Evolutionary conservation across 2,888 invertebrate genomes (phyloP).

Genomic region (Tholera decimalis): DNA sequence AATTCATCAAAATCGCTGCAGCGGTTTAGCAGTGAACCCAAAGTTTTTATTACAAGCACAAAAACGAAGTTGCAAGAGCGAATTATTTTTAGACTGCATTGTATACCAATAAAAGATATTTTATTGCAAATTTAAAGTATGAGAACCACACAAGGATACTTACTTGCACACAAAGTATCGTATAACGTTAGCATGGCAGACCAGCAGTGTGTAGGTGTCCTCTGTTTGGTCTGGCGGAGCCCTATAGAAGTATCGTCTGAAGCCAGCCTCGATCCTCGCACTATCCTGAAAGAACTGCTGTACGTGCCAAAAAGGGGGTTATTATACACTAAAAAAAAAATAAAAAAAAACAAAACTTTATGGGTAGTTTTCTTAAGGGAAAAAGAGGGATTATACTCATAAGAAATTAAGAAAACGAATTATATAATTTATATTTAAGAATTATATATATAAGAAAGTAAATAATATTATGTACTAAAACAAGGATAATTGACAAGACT

Average conservation of each 20-base stretch:
- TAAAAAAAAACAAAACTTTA: slow-evolving; percentile 8
- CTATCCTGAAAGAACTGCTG: slow-evolving; percentile 98
- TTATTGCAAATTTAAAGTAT: not conserved
- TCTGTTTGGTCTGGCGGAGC: slow-evolving; percentile 95
- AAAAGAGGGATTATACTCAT: too few relatives aligned
- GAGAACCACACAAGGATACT: slow-evolving; percentile 64
- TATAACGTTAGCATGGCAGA: slow-evolving; percentile 99
- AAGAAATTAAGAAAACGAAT: too few relatives aligned
- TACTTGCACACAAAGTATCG: slow-evolving; percentile 98
- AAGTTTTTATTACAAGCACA: not conserved
- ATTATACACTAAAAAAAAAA: slow-evolving; percentile 65
- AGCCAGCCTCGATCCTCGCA: slow-evolving; percentile 98
- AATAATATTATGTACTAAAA: slow-evolving; percentile 8
- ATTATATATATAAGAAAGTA: not conserved
- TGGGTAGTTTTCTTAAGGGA: too few relatives aligned
- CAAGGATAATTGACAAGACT: slow-evolving; percentile 1
- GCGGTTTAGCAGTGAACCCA: not conserved
- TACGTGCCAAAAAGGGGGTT: slow-evolving; percentile 77
- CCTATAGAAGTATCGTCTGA: slow-evolving; percentile 97
- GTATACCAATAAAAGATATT: not conserved
- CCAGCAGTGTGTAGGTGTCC: slow-evolving; percentile 97
- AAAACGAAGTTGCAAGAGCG: not conserved
- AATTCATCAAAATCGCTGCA: not conserved
- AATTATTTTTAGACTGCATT: not conserved
- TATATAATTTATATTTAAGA: too few relatives aligned